Percentiles rank a stretch among this genome's conserved stretches.
These are phyloP conservation scores for Nannoperca australis DNA, from an alignment of 2,797 vertebrate species.

Conservation along the genomic window DNA sequence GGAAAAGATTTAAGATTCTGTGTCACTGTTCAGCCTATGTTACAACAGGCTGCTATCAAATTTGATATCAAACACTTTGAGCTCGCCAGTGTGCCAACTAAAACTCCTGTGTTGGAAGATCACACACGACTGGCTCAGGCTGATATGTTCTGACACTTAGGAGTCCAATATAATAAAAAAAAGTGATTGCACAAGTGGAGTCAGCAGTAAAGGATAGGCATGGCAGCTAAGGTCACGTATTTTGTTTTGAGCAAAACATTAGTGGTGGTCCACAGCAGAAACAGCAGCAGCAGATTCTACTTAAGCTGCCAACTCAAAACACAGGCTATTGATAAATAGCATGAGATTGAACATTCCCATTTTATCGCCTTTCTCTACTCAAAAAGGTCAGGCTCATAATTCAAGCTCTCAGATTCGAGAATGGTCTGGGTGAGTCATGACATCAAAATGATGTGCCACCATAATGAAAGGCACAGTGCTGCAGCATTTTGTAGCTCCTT, in stretches of 20 bases:
- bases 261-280: slow-evolving; percentile 20
- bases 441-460: slow-evolving; percentile 70
- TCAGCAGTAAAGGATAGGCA: slow-evolving; percentile 64
- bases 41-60: slow-evolving; percentile 48
- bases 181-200: slow-evolving; percentile 29
- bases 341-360: slow-evolving; percentile 20
- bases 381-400: slow-evolving; percentile 72
- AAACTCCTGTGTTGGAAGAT: slow-evolving; percentile 6
- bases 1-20: slow-evolving; percentile 24
- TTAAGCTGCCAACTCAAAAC: slow-evolving; percentile 45
- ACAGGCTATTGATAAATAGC: slow-evolving; percentile 54
- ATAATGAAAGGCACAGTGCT: slow-evolving; percentile 72
- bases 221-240: slow-evolving; percentile 39
- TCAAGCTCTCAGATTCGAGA: slow-evolving; percentile 44
- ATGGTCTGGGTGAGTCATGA: slow-evolving; percentile 74
- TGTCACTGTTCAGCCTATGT: slow-evolving; percentile 28
- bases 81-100: slow-evolving; percentile 15
- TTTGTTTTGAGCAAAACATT: slow-evolving; percentile 66
- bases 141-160: slow-evolving; percentile 1
- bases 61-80: slow-evolving; percentile 31
- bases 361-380: slow-evolving; percentile 27
- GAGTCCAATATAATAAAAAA: slow-evolving; percentile 29
- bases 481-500: slow-evolving; percentile 56
- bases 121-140: background rate
- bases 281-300: slow-evolving; percentile 13